These are phyloP conservation scores for Lydus trimaculatus DNA, from an alignment of 2,888 invertebrate genomes.

Conservation along the genomic window DNA sequence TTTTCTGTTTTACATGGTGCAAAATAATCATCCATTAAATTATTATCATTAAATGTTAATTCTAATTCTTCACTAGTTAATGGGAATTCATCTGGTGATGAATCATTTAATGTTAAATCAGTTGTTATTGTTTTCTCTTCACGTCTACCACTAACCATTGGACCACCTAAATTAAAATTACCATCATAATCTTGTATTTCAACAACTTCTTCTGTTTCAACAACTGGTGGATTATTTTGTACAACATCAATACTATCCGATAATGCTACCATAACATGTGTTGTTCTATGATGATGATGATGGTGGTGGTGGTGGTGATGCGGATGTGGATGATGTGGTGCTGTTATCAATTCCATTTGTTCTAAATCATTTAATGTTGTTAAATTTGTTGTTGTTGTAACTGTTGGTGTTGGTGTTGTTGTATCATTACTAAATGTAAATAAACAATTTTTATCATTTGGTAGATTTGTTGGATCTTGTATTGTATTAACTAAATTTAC, in stretches of 20 bases:
- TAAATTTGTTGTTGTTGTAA: slow-evolving; percentile 13
- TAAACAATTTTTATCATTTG: slow-evolving; percentile 12
- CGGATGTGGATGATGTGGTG: neutral
- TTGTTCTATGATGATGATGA: slow-evolving; percentile 17
- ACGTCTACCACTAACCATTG: slow-evolving; percentile 13
- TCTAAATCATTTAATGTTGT: slow-evolving; percentile 14
- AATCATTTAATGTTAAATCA: slow-evolving; percentile 3
- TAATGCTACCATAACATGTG: slow-evolving; percentile 16
- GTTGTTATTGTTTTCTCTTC: slow-evolving; percentile 11
- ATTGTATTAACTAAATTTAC: slow-evolving; percentile 8
- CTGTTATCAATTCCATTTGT: slow-evolving; percentile 18
- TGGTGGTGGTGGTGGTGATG: neutral
- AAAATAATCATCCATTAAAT: slow-evolving; percentile 17
- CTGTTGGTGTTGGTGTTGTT: slow-evolving; percentile 16
- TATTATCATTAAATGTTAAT: slow-evolving; percentile 10
- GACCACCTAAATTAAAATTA: slow-evolving; percentile 6
- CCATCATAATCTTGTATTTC: slow-evolving; percentile 15
- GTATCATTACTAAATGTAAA: slow-evolving; percentile 18
- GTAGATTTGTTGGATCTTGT: neutral
- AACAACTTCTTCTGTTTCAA: neutral
- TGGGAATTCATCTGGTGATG: slow-evolving; percentile 6
- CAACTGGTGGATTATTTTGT: slow-evolving; percentile 1
- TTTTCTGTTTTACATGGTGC: slow-evolving; percentile 21
- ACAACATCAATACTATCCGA: slow-evolving; percentile 3
- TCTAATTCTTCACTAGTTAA: slow-evolving; percentile 11